Evolutionary conservation across 2,797 vertebrate genomes (phyloP), one percentile per base, ranked within the genome.

Genomic region (Pseudochaenichthys georgianus): DNA sequence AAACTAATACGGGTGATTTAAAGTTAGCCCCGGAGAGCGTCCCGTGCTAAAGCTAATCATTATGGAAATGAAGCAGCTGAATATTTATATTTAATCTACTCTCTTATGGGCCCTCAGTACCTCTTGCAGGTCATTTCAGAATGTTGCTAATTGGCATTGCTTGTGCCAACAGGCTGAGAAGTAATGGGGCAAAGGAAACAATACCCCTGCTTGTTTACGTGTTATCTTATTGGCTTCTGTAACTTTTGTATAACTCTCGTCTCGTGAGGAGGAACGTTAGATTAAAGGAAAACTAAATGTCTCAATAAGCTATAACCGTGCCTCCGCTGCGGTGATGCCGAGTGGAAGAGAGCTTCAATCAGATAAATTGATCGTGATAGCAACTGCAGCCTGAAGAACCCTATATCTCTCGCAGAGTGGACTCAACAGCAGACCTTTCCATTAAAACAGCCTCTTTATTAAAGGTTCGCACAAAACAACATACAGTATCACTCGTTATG

Each of bases 31-130:
- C 4, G 9, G 75, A 86, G 66, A 72, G 28, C 0, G 10, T 51
- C 58, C 45, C 2, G 54, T n/a, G 59, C 68, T 28, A 70, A 34
- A 72, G 82, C 71, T 85, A 84, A 88, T 85, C 75, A 43, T 85
- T 78, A 84, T 85, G 84, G 46, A 89, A 84, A 93, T 81, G 43
- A 79, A 51, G 71, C 60, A 41, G 68, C 74, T 57, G 72, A 64
- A 82, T 75, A 80, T 77, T 81, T 70, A 63, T 69, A 54, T 76
- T 89, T 67, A 23, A 73, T 81, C 15, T 57, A 65, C 75, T 71
- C 77, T 81, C 74, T 21, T 3, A 1, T 61, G 34, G 52, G 47
- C 53, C 31, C 50, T 75, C 23, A 15, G 50, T 7, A 34, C 38
- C 64, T 85, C 79, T 62, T 51, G 57, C 75, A 87, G 85, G 82